phyloP scores from a whole-genome alignment of 2,888 invertebrate genomes.

The Sesamia inferens region DNA sequence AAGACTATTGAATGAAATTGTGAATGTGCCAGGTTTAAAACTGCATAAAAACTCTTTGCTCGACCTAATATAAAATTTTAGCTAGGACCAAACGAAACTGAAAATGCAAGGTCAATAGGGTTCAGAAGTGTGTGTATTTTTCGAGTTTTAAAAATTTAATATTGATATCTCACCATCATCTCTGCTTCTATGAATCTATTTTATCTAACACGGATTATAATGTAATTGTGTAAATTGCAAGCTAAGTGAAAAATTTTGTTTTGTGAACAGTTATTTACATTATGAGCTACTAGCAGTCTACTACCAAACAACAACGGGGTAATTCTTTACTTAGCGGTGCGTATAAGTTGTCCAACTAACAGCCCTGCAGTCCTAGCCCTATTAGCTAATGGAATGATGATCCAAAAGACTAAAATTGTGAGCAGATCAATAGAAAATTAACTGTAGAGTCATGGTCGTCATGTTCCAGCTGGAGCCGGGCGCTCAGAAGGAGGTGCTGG shows the following conservation, averaged over 20 bases:
- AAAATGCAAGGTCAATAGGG: no score
- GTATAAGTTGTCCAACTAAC: not conserved
- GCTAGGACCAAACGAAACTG: no score
- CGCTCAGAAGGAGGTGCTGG: conserved; percentile 95
- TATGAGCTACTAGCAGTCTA: not conserved
- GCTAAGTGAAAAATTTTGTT: not conserved
- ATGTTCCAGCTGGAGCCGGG: conserved; percentile 92
- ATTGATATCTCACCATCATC: no score
- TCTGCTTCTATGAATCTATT: no score
- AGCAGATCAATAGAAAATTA: not conserved
- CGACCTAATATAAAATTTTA: no score
- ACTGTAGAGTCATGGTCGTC: not conserved
- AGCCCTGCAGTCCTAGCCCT: not conserved
- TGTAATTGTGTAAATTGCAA: not conserved
- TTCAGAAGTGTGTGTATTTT: no score
- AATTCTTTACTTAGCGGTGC: not conserved
- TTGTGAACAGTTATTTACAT: not conserved
- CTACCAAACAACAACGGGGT: not conserved
- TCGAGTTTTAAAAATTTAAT: no score
- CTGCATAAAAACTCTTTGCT: no score
- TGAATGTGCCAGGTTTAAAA: no score
- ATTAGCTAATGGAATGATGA: not conserved
- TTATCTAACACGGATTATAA: no score
- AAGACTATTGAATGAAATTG: no score
- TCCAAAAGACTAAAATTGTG: not conserved